Conservation (phyloP, 2,888 invertebrate genomes). For the Phyllotreta cruciferae region DNA sequence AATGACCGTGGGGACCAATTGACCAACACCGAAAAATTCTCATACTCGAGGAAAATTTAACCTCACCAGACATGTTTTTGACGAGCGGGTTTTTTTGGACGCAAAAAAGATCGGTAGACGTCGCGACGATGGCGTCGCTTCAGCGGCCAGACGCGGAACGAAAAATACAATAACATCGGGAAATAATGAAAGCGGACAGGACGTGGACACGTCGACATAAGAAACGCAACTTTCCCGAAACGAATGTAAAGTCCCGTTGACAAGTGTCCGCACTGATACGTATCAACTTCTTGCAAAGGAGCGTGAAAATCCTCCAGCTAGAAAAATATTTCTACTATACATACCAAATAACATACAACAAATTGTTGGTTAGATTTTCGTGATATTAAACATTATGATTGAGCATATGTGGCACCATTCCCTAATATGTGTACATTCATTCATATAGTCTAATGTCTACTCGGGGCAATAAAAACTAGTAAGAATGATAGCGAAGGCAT, state of each 20-base stretch:
- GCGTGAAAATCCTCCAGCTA: conserved; percentile 49
- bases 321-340: conserved; percentile 33
- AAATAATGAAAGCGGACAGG: conserved; percentile 19
- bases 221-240: conserved; percentile 40
- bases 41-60: too few species aligned
- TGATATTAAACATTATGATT: not conserved
- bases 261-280: conserved; percentile 51
- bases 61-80: too few species aligned
- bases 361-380: too few species aligned
- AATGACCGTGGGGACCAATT: too few species aligned
- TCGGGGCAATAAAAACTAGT: conserved; percentile 50
- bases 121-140: not conserved
- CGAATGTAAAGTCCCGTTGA: conserved; percentile 44
- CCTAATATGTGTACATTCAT: not conserved
- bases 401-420: too few species aligned
- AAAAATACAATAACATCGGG: conserved; percentile 7
- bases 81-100: too few species aligned
- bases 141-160: not conserved
- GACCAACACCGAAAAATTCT: too few species aligned
- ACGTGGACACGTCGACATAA: conserved; percentile 37
- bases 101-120: not conserved
- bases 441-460: conserved; percentile 21
- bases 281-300: conserved; percentile 49
- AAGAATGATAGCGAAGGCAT: conserved; percentile 55
- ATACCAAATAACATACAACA: too few species aligned